phyloP scores from a whole-genome alignment of 2,797 vertebrate genomes.

The Champsocephalus esox region DNA sequence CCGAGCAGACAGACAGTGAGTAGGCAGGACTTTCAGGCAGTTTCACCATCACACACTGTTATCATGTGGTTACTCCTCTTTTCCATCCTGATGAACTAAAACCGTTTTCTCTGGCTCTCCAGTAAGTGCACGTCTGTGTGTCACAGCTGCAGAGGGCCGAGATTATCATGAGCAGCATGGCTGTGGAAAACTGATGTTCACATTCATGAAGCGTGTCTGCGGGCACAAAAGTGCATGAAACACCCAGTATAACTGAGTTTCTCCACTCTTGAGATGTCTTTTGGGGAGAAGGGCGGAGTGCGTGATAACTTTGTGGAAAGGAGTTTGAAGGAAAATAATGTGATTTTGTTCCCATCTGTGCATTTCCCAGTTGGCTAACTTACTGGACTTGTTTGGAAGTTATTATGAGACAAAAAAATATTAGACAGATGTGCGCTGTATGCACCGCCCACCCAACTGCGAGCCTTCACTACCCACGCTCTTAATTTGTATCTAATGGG shows the following conservation, averaged over 20 bases:
- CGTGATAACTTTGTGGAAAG: conserved; percentile 12
- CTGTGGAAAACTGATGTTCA: conserved; percentile 71
- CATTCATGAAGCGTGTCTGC: conserved; percentile 50
- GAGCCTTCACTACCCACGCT: conserved; percentile 42
- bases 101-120: conserved; percentile 63
- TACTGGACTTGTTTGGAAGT: conserved; percentile 59
- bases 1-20: conserved; percentile 45
- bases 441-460: conserved; percentile 50
- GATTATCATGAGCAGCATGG: conserved; percentile 49
- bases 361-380: conserved; percentile 57
- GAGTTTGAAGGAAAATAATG: conserved; percentile 13
- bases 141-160: conserved; percentile 55
- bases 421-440: conserved; percentile 51
- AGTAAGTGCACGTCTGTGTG: conserved; percentile 54
- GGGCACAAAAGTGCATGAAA: conserved; percentile 41
- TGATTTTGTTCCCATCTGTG: conserved; percentile 23
- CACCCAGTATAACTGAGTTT: conserved; percentile 22
- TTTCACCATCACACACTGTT: conserved; percentile 46
- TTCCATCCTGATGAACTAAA: conserved; percentile 76
- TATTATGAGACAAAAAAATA: conserved; percentile 59
- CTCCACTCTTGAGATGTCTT: conserved; percentile 27
- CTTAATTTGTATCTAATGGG: conserved; percentile 77
- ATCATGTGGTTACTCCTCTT: conserved; percentile 75
- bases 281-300: conserved; percentile 9
- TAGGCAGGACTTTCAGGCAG: conserved; percentile 51